A percentile compares a stretch with the other conserved stretches of the same genome.
Conservation (phyloP, 1,140 invertebrate genomes). For the Drosophila leontia region DNA sequence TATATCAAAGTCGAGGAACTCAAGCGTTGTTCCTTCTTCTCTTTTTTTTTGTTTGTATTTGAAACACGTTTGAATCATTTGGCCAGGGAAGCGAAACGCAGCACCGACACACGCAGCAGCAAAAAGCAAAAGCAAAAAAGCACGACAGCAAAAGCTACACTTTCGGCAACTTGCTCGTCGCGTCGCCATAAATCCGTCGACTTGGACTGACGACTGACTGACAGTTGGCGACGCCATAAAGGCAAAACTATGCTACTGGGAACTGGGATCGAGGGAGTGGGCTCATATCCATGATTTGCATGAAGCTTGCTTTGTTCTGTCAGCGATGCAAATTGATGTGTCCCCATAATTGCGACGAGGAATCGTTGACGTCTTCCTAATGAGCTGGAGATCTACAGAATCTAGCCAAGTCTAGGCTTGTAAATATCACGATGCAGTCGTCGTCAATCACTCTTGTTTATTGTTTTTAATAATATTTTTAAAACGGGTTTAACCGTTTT, state of each 20-base stretch:
- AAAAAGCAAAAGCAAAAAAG: slow-evolving; percentile 18
- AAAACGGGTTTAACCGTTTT: slow-evolving; percentile 43
- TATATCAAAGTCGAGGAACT: background rate
- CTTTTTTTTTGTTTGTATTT: slow-evolving; percentile 56
- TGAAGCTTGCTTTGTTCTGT: slow-evolving; percentile 46
- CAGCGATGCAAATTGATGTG: slow-evolving; percentile 35
- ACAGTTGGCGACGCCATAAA: slow-evolving; percentile 50
- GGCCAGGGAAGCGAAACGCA: slow-evolving; percentile 66
- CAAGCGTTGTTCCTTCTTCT: slow-evolving; percentile 10
- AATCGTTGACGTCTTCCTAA: slow-evolving; percentile 18
- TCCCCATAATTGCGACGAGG: slow-evolving; percentile 19
- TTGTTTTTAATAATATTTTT: slow-evolving; percentile 18
- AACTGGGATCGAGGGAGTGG: slow-evolving; percentile 19
- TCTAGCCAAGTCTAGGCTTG: background rate
- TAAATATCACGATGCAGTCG: slow-evolving; percentile 7
- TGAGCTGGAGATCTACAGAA: slow-evolving; percentile 10
- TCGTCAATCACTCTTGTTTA: slow-evolving; percentile 20
- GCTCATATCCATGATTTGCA: slow-evolving; percentile 29
- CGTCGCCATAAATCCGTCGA: slow-evolving; percentile 65
- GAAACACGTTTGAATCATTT: slow-evolving; percentile 81
- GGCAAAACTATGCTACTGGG: slow-evolving; percentile 42
- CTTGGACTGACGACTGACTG: slow-evolving; percentile 32
- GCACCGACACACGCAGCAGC: slow-evolving; percentile 8
- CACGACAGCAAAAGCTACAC: slow-evolving; percentile 51
- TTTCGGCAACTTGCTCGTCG: slow-evolving; percentile 59